phyloP scores from a whole-genome alignment of 2,888 invertebrate genomes.

The Pristionchus japonicus region DNA sequence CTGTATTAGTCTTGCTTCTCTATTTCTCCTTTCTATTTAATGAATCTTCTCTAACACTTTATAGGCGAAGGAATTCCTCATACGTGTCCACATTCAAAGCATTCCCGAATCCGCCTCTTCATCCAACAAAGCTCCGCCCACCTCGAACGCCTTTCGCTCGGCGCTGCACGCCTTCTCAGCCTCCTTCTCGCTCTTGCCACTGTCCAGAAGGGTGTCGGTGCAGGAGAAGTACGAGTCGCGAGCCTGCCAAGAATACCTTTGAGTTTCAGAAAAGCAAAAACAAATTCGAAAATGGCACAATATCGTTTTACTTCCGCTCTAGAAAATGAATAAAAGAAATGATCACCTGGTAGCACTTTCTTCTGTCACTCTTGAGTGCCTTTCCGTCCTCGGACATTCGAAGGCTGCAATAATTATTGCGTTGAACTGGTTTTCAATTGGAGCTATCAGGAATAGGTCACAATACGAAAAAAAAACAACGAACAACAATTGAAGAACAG shows the following conservation, averaged over 20 bases:
- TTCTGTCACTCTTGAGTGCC: slow-evolving; percentile 53
- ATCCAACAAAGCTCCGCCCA: background rate
- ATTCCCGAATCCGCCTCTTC: background rate
- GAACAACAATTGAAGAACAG: no score
- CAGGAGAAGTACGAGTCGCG: slow-evolving; percentile 54
- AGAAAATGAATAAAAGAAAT: no score
- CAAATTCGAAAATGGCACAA: background rate
- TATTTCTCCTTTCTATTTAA: no score
- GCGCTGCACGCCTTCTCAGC: slow-evolving; percentile 39
- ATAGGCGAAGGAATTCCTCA: no score
- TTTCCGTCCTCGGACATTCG: slow-evolving; percentile 43
- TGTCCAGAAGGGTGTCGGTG: slow-evolving; percentile 50
- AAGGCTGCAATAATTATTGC: background rate
- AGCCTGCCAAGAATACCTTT: no score
- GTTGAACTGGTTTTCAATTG: no score
- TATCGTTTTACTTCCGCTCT: background rate
- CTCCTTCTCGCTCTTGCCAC: slow-evolving; percentile 55
- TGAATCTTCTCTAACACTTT: no score
- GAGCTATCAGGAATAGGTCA: background rate
- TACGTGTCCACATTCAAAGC: background rate
- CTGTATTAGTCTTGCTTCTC: no score
- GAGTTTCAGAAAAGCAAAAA: no score
- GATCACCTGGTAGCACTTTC: slow-evolving; percentile 57
- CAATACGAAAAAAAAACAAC: background rate
- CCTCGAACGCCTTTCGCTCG: slow-evolving; percentile 37